Conservation (phyloP, 2,797 vertebrate species). For the Acomys russatus region DNA sequence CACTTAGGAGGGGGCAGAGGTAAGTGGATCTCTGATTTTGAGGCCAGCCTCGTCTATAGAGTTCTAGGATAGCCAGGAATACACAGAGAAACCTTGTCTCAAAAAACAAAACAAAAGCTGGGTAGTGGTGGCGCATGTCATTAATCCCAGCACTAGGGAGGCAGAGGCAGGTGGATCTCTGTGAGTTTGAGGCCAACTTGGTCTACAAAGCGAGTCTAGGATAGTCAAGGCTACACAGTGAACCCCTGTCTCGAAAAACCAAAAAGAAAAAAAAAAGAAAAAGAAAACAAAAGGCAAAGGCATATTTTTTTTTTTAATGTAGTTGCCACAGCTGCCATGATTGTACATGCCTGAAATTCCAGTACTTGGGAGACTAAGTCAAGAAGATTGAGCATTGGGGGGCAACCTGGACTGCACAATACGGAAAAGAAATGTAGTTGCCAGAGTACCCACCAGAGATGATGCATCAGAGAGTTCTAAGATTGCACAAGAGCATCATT, state of each 20-base stretch:
- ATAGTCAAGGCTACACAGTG: too few species aligned
- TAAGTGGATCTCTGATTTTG: neutral
- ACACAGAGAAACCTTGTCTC: too few species aligned
- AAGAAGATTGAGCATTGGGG: neutral
- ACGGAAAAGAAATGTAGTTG: too few species aligned
- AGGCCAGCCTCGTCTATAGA: neutral
- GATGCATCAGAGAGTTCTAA: neutral
- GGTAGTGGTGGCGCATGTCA: too few species aligned
- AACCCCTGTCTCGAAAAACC: neutral
- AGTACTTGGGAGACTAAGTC: neutral
- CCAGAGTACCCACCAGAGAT: conserved; percentile 17
- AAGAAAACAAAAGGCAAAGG: neutral
- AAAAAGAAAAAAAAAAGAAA: neutral
- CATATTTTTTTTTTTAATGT: neutral
- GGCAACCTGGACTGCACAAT: neutral
- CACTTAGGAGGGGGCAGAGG: neutral
- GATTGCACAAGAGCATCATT: neutral
- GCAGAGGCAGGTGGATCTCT: neutral
- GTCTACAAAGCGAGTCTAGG: too few species aligned
- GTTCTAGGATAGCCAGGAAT: too few species aligned
- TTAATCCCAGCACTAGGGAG: neutral
- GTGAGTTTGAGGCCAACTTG: neutral
- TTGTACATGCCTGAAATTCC: neutral
- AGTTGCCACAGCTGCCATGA: neutral
- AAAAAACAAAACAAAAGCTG: too few species aligned